phyloP scores from a whole-genome alignment of 2,797 vertebrate genomes.

The Hoplostethus mediterraneus region DNA sequence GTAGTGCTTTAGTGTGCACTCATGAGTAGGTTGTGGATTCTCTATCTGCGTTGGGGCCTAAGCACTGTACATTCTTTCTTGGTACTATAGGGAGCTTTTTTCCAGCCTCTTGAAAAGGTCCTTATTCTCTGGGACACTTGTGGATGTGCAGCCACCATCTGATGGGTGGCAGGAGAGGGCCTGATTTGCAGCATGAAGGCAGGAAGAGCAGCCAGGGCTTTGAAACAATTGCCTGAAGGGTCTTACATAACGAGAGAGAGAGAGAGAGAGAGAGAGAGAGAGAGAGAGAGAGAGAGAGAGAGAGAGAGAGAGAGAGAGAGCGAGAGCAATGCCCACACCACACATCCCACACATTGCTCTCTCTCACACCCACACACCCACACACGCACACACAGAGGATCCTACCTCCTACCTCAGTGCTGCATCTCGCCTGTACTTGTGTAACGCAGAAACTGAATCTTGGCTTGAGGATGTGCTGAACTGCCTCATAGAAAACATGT shows the following conservation, averaged over 20 bases:
- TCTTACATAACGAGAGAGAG: slow-evolving; percentile 65
- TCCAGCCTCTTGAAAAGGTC: slow-evolving; percentile 20
- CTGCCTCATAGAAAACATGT: too few species aligned
- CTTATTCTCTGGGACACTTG: background rate
- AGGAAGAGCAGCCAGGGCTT: slow-evolving; percentile 45
- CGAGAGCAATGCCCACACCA: slow-evolving; percentile 56
- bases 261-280: slow-evolving; percentile 14
- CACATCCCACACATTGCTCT: slow-evolving; percentile 46
- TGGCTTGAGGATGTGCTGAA: too few species aligned
- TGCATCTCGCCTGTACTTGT: background rate
- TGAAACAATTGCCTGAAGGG: slow-evolving; percentile 60
- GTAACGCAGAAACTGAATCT: background rate
- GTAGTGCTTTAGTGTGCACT: slow-evolving; percentile 10
- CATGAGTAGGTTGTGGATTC: slow-evolving; percentile 25
- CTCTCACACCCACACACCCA: background rate
- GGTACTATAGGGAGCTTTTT: slow-evolving; percentile 5
- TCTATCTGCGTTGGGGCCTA: slow-evolving; percentile 5
- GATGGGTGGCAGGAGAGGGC: slow-evolving; percentile 22
- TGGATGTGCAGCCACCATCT: background rate
- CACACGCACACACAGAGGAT: background rate
- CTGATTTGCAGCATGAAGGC: slow-evolving; percentile 24
- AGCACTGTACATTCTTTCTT: background rate
- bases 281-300: slow-evolving; percentile 25
- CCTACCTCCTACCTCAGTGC: slow-evolving; percentile 20
- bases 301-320: background rate